Percentiles rank a stretch among this genome's conserved stretches.
Evolutionary conservation across 2,888 invertebrate species (phyloP).

Genomic region (Thelaira solivaga): DNA sequence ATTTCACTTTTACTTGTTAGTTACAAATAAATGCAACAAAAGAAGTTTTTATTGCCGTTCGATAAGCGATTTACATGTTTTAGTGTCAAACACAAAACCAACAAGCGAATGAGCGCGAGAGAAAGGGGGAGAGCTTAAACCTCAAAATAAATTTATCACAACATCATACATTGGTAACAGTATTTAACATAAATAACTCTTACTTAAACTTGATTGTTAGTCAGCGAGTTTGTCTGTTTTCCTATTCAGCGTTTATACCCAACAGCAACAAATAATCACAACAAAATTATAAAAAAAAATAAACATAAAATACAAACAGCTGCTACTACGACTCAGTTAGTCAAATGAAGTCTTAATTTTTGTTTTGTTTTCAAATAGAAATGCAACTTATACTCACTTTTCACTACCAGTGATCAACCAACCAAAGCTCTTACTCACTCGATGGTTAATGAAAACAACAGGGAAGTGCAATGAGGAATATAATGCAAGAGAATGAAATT

Average conservation of each 20-base stretch:
- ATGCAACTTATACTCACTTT: constrained; percentile 29
- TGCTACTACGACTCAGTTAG: constrained; percentile 51
- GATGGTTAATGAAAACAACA: too few relatives aligned
- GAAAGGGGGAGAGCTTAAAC: neutral
- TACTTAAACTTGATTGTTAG: constrained; percentile 12
- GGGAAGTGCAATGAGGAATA: too few relatives aligned
- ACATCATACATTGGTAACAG: constrained; percentile 21
- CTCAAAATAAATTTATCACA: constrained; percentile 6
- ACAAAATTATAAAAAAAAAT: neutral
- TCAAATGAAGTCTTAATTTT: neutral
- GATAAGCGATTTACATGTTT: neutral
- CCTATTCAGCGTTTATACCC: too few relatives aligned
- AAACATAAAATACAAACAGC: constrained; percentile 34
- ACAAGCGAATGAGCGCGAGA: neutral
- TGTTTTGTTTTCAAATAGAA: neutral
- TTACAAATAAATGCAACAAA: constrained; percentile 35
- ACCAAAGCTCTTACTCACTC: too few relatives aligned
- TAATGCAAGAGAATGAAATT: too few relatives aligned
- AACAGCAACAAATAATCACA: neutral
- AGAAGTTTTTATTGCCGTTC: neutral
- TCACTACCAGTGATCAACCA: constrained; percentile 3
- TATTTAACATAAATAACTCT: neutral
- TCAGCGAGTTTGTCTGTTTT: neutral
- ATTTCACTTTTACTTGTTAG: constrained; percentile 52
- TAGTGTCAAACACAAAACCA: neutral